Base-by-base conservation (phyloP, 2,113 vertebrate genomes). In the Anser cygnoides region DNA sequence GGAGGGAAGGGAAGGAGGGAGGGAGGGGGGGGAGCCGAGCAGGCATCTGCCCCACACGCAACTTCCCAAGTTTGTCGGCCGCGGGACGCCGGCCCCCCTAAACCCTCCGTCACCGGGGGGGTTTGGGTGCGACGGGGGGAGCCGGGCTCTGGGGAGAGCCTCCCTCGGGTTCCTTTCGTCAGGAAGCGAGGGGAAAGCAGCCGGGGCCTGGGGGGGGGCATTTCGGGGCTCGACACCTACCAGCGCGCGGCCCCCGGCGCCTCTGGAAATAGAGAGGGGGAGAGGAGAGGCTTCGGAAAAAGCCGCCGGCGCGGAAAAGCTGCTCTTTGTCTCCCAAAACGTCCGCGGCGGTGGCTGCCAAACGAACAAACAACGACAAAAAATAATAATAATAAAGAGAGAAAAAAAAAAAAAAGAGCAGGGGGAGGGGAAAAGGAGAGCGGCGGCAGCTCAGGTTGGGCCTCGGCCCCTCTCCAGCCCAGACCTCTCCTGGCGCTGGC, bases 271-370 rank as follows among this genome's bases (percentile, higher is more conserved):
- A 92, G 88, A 37, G 89, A 89, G 95, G 74, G 92, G 67, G 43
- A 97, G 97, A 41, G 25, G 74, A 98, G 86, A 63, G 95, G 89
- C 91, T 95, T 91, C 44, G 73, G 88, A 66, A 46, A 46, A 95
- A 94, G 91, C 97, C 96, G 97, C 94, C 8, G 44, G 44, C 44
- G 92, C 44, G 73, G 87, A 68, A 43, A 96, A 94, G 91, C 97
- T 96, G 97, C 94, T 97, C 97, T 98, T 98, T 98, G 97, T 98
- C 98, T 97, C 92, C 78, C 80, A 96, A 97, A 97, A 97, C 62
- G 78, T 39, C 97, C 37, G 93, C 74, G 73, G 95, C 95, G 46
- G 93, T 94, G 91, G 95, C 96, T 94, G 94, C 80, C 62, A 97
- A 96, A 37, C 46, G 92, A 97, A 97, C 91, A 97, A 97, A 97